These are phyloP conservation scores for Hanleya hanleyi DNA, from an alignment of 2,888 invertebrate genomes.

Conservation along the genomic window DNA sequence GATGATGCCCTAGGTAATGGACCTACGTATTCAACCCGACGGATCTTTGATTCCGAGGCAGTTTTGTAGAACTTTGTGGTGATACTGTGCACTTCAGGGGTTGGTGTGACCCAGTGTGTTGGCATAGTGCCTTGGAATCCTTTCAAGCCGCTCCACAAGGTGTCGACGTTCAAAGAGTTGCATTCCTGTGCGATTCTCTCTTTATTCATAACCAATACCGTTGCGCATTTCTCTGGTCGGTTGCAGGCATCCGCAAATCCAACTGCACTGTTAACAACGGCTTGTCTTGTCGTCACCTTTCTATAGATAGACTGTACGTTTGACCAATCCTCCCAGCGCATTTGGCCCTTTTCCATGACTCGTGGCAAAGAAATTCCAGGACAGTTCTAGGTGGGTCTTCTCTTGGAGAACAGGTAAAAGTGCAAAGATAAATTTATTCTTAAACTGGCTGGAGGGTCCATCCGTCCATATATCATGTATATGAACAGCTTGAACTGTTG, in stretches of 20 bases:
- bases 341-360: conserved; percentile 22
- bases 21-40: neutral
- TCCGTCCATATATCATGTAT: conserved; percentile 28
- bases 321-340: conserved; percentile 19
- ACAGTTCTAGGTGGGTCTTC: no score
- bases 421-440: conserved; percentile 17
- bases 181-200: neutral
- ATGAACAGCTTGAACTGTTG: no score
- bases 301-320: conserved; percentile 20
- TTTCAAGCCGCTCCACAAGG: neutral
- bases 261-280: conserved; percentile 11
- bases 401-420: neutral
- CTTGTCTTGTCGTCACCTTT: conserved; percentile 7
- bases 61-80: neutral
- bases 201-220: neutral
- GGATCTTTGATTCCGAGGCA: neutral
- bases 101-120: neutral
- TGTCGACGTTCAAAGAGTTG: neutral
- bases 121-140: conserved; percentile 7
- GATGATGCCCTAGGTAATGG: no score
- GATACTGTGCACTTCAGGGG: neutral
- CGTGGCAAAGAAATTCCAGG: conserved; percentile 24
- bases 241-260: conserved; percentile 11
- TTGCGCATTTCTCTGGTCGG: neutral
- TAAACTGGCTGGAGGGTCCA: conserved; percentile 20